A percentile compares a stretch with the other conserved stretches of the same genome.
These are phyloP conservation scores for Emys orbicularis DNA, from an alignment of 2,797 vertebrate genomes.

Conservation along the genomic window DNA sequence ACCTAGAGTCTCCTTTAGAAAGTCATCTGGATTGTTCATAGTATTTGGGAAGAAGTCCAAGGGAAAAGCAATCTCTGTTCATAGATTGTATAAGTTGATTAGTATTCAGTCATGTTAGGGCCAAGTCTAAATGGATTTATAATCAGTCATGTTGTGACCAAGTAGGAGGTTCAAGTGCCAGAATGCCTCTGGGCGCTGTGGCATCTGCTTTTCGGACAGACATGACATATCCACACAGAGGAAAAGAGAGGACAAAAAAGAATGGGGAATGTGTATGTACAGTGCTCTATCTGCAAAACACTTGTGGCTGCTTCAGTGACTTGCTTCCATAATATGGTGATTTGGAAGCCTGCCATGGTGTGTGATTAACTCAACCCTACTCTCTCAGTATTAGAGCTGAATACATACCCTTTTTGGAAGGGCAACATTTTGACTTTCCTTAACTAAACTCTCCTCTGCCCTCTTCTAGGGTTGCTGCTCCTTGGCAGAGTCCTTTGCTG, in stretches of 20 bases:
- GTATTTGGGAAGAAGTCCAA: not conserved
- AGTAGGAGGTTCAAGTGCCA: not conserved
- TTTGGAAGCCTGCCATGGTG: not conserved
- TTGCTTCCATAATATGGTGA: not conserved
- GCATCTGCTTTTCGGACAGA: not conserved
- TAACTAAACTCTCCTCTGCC: not conserved
- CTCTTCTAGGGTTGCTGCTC: not conserved
- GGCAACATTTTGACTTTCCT: not conserved
- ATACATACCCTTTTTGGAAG: not conserved
- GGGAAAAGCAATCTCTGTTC: not conserved
- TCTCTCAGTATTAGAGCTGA: not conserved
- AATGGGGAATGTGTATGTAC: not conserved
- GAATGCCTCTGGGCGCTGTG: not conserved
- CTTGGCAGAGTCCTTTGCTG: not conserved
- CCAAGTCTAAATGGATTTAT: not conserved
- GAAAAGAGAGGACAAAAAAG: not conserved
- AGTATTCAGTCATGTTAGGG: not conserved
- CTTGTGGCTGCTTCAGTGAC: not conserved
- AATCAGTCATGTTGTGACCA: not conserved
- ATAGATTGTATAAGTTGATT: not conserved
- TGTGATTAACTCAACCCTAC: not conserved
- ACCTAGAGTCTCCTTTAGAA: not conserved
- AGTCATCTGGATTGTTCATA: not conserved
- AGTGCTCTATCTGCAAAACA: not conserved
- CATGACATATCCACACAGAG: not conserved